These are phyloP conservation scores for Dendroctonus valens DNA, from an alignment of 1,140 invertebrate species.

Conservation along the genomic window DNA sequence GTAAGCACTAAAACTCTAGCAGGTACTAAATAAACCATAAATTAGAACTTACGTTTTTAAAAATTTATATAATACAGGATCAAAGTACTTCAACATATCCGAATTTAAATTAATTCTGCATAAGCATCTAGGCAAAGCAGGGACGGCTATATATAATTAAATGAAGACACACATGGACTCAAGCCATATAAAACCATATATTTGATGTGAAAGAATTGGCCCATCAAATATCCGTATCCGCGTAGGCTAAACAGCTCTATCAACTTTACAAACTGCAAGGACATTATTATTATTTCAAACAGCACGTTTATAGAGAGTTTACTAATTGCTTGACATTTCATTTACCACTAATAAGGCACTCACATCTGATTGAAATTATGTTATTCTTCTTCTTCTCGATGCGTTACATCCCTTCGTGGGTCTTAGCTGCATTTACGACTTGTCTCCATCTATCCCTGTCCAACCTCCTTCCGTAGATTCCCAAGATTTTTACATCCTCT, in stretches of 20 bases:
- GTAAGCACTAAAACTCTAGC: not conserved
- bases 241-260: constrained; percentile 69
- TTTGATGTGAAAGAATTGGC: constrained; percentile 87
- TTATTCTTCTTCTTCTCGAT: too few species aligned
- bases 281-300: too few species aligned
- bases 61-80: constrained; percentile 87
- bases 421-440: too few species aligned
- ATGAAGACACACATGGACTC: constrained; percentile 65
- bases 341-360: too few species aligned
- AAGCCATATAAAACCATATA: constrained; percentile 88
- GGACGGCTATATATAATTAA: constrained; percentile 78
- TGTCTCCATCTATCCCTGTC: too few species aligned
- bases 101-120: constrained; percentile 88
- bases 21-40: constrained; percentile 13
- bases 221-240: constrained; percentile 82
- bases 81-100: constrained; percentile 95
- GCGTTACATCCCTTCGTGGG: too few species aligned
- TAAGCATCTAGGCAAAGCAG: constrained; percentile 81
- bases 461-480: too few species aligned
- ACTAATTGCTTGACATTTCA: too few species aligned
- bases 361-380: too few species aligned
- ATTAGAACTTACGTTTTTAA: constrained; percentile 64
- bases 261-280: constrained; percentile 49
- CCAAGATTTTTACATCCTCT: too few species aligned
- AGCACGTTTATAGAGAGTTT: too few species aligned